Percentiles rank a stretch among this genome's conserved stretches.
These are phyloP conservation scores for Calephelis perditalis DNA, from an alignment of 2,888 invertebrate genomes.

Conservation along the genomic window DNA sequence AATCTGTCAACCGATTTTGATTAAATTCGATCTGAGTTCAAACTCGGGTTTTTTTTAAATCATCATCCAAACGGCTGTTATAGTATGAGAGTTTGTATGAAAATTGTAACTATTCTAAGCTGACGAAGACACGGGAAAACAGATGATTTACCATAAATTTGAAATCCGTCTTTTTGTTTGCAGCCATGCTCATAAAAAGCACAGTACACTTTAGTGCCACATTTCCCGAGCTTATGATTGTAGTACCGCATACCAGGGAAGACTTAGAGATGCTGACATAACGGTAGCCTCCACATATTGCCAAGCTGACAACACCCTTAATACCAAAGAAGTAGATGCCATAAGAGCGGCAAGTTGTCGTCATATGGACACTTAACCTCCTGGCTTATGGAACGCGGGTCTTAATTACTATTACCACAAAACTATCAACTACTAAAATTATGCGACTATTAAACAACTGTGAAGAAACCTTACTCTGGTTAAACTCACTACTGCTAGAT, in stretches of 20 bases:
- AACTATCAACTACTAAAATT: slow-evolving; percentile 20
- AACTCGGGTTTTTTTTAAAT: too few species aligned
- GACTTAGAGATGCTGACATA: slow-evolving; percentile 25
- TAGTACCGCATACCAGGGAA: slow-evolving; percentile 23
- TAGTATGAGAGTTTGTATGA: too few species aligned
- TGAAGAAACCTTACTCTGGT: neutral
- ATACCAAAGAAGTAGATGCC: neutral
- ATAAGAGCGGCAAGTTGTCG: slow-evolving; percentile 7
- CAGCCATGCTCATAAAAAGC: neutral
- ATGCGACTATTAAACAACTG: neutral
- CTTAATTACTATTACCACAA: slow-evolving; percentile 27
- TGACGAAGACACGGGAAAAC: too few species aligned
- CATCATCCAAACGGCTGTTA: too few species aligned
- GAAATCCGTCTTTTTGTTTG: neutral
- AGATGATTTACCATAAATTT: too few species aligned
- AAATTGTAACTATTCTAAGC: too few species aligned
- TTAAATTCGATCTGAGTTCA: too few species aligned
- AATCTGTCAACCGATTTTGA: too few species aligned
- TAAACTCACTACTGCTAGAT: too few species aligned
- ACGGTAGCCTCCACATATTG: slow-evolving; percentile 22
- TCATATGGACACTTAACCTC: slow-evolving; percentile 28
- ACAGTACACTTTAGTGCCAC: neutral
- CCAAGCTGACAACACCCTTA: neutral
- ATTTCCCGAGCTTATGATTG: slow-evolving; percentile 18
- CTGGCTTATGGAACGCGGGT: slow-evolving; percentile 27